Conservation (phyloP, 2,113 vertebrate genomes). For the Campylomormyrus numenius region DNA sequence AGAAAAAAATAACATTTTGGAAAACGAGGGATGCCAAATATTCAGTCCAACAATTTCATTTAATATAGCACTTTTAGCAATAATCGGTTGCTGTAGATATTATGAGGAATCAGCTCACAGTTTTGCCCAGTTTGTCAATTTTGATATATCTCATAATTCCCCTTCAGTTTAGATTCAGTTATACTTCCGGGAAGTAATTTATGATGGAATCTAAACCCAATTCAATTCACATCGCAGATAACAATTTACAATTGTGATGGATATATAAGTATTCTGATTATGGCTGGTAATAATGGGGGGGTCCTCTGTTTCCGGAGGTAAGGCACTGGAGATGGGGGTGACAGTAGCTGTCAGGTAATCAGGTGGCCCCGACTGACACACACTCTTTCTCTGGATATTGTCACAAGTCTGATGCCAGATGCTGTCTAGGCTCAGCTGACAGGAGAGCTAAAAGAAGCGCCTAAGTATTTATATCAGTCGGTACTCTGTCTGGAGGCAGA, state of each 20-base stretch:
- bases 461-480: not conserved
- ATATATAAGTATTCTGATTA: not conserved
- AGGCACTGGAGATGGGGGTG: not conserved
- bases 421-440: not conserved
- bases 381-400: not conserved
- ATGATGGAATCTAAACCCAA: not conserved
- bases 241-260: not conserved
- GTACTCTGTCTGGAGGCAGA: not conserved
- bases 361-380: not conserved
- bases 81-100: not conserved
- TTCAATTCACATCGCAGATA: not conserved
- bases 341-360: not conserved
- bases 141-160: not conserved
- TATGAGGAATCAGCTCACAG: not conserved
- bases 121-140: not conserved
- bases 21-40: not conserved
- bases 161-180: not conserved
- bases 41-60: not conserved
- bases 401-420: not conserved
- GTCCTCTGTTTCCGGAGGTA: not conserved
- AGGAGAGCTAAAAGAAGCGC: not conserved
- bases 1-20: not conserved
- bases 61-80: not conserved
- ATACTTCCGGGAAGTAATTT: not conserved
- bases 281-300: not conserved